These are phyloP conservation scores for Rhagoletis pomonella DNA, from an alignment of 1,140 invertebrate genomes.

Conservation along the genomic window DNA sequence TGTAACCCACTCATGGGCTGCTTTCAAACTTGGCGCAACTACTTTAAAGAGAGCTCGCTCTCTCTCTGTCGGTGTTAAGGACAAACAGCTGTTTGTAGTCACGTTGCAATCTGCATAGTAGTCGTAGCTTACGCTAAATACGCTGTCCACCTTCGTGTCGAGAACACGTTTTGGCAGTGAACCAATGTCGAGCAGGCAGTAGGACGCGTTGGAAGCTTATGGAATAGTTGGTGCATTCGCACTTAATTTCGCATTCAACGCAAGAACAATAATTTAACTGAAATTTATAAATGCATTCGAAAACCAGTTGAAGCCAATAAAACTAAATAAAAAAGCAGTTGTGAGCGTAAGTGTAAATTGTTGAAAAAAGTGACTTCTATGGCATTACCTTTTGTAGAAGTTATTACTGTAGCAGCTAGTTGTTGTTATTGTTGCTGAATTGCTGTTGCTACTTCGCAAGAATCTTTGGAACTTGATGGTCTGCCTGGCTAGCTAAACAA, in stretches of 20 bases:
- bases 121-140: neutral
- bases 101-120: constrained; percentile 1
- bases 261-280: neutral
- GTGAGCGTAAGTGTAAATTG: neutral
- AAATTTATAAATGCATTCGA: neutral
- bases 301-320: neutral
- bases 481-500: neutral
- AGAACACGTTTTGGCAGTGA: neutral
- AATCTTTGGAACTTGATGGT: constrained; percentile 11
- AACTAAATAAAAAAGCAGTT: too few species aligned
- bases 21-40: neutral
- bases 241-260: neutral
- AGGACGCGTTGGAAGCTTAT: constrained; percentile 37
- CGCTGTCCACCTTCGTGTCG: constrained; percentile 25
- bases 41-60: neutral
- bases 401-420: neutral
- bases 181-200: constrained; percentile 18
- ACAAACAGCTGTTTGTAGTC: constrained; percentile 47
- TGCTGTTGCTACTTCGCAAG: neutral
- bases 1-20: too few species aligned
- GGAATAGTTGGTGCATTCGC: neutral
- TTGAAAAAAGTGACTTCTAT: neutral
- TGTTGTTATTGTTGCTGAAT: neutral
- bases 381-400: constrained; percentile 18
- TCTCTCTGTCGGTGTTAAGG: neutral